Evolutionary conservation across 2,888 invertebrate genomes (phyloP), one percentile per base, ranked within the genome.

Genomic region (Heterodera filipjevi): DNA sequence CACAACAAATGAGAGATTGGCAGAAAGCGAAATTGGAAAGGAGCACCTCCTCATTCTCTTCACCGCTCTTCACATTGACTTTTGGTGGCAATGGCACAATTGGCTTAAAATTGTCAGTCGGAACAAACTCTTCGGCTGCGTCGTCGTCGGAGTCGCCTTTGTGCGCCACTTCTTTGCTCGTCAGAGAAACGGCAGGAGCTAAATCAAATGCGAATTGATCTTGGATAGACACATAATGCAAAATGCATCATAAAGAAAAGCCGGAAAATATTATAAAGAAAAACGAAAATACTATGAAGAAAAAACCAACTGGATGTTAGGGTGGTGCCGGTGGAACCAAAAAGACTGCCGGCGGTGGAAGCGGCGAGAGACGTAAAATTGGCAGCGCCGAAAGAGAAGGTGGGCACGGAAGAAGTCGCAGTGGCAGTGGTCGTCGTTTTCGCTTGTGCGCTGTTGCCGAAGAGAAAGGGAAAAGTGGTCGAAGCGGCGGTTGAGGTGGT

Each of bases 21-120:
- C 19, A 49, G 6, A 39, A 59, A 30, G 22, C 30, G 33, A 59
- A 64, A 33, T 27, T 16, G 27, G 64, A 44, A 46, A 59, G 6
- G 33, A 10, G 16, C 19, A 75, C 75, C 75, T 75, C 75, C 22
- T 75, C 75, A 53, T 32, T 64, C 35, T 75, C 75, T n/a, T 75
- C 75, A 5, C 75, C 75, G 59, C 75, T 75, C 66, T 64, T 75
- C 30, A 44, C 46, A 10, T 75, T 66, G 22, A 75, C 66, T 64
- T 75, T 75, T 30, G 75, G 46, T 30, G 75, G 75, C 16, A 75
- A 64, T 33, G 75, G 64, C 27, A 75, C 75, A 32, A 66, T 27
- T 3, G 75, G 75, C 10, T 22, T 19, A 64, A 75, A 64, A 75
- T 64, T 75, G 39, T 33, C 75, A 19, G 46, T 66, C 46, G 75